Base-by-base conservation (phyloP, 2,888 invertebrate species). In the Lasioglossum vierecki region DNA sequence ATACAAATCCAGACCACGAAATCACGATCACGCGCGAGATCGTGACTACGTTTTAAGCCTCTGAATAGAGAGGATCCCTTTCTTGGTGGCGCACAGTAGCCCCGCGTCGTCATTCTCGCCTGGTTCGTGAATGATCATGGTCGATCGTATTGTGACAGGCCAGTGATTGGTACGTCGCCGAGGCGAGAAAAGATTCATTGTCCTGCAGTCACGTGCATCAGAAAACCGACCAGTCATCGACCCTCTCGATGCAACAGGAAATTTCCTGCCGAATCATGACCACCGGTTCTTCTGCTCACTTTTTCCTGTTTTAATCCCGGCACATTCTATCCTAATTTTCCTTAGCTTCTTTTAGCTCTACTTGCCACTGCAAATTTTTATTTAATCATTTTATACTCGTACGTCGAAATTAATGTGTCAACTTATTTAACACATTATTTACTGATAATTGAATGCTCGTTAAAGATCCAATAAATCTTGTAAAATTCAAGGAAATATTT, bases 11-110 rank as follows among this genome's bases (percentile, higher is more conserved):
- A 85, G 83, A 80, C 78, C 88, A 89, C 83, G 83, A 85, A 89
- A 90, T 90, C 87, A 84, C 86, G 90, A 92, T 93, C 94, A 93
- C 93, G 94, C 88, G 86, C 90, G 79, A 74, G 87, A 88, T 90
- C 92, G 91, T 94, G 93, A 93, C 88, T 86, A 57, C 76, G 77
- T 81, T 78, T 79, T 76, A 79, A 76, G 71, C 79, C 46, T 26
- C 49, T 92, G 91, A 92, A 92, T 91, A 85, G 89, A 68, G 85
- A 80, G 71, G 80, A 85, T 90, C 84, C 83, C 89, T 91, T 90
- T 90, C 88, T 91, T 89, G 79, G 88, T 30, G 30, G 82, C 84
- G 88, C 85, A 88, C 89, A 86, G 89, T 89, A 91, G 91, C 89
- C 89, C 80, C 87, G 77, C 88, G 87, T 88, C 89, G 91, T 90